Percentiles rank a stretch among this genome's conserved stretches.
Evolutionary conservation across 1,140 invertebrate species (phyloP).

Genomic region (Oscheius sp.): DNA sequence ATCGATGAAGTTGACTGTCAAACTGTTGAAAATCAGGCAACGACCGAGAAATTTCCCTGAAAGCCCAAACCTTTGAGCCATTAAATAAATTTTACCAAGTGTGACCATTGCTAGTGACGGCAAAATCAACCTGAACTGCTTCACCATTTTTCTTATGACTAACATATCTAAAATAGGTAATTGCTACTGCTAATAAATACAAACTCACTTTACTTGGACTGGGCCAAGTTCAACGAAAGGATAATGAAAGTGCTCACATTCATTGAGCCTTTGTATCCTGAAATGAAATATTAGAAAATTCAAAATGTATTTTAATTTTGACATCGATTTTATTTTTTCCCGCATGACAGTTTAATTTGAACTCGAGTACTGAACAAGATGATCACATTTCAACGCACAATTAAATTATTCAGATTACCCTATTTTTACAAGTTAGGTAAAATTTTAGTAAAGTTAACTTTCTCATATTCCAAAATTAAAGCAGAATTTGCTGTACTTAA

Average conservation of each 20-base stretch:
- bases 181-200: no score
- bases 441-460: no score
- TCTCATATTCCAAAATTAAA: no score
- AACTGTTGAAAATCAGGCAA: slow-evolving; percentile 36
- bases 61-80: background rate
- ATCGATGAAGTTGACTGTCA: slow-evolving; percentile 49
- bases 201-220: slow-evolving; percentile 6
- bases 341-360: background rate
- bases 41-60: slow-evolving; percentile 34
- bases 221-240: slow-evolving; percentile 42
- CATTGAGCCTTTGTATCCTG: slow-evolving; percentile 28
- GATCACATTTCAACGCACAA: background rate
- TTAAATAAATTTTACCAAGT: slow-evolving; percentile 6
- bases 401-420: no score
- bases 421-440: no score
- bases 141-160: slow-evolving; percentile 20
- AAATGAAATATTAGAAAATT: no score
- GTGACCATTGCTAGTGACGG: slow-evolving; percentile 6
- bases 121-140: background rate
- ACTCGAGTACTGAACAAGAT: background rate
- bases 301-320: no score
- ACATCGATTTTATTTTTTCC: no score
- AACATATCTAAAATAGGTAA: background rate
- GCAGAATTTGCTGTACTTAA: no score
- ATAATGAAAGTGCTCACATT: slow-evolving; percentile 44